Conservation (phyloP, 2,797 vertebrate species). For the Poecilia picta region DNA sequence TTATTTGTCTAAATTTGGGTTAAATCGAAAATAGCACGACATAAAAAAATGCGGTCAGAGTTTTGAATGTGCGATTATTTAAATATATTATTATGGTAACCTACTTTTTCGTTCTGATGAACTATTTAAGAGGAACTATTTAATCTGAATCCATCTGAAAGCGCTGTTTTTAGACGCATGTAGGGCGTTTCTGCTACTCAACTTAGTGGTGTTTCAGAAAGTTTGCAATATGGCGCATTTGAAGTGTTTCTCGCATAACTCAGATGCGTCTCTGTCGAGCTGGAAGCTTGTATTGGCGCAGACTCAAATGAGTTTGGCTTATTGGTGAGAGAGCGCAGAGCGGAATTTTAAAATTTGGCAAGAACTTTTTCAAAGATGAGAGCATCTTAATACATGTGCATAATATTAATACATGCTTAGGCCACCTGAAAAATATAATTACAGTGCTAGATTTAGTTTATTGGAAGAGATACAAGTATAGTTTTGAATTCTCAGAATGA, state of each 20-base stretch:
- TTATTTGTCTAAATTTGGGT: background rate
- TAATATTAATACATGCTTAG: background rate
- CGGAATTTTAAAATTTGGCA: conserved; percentile 17
- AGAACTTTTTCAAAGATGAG: conserved; percentile 34
- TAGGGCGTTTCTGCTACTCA: background rate
- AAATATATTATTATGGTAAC: background rate
- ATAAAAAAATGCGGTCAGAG: background rate
- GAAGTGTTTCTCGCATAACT: background rate
- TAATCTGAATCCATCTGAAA: background rate
- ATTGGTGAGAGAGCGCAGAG: conserved; percentile 28
- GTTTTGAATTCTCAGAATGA: background rate
- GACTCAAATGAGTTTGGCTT: conserved; percentile 30
- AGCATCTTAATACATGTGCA: no score
- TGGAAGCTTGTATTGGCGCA: conserved; percentile 11
- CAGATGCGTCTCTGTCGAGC: background rate
- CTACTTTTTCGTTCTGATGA: conserved; percentile 7
- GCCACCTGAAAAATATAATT: background rate
- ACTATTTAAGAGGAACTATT: background rate
- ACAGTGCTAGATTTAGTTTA: background rate
- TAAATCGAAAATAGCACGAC: background rate
- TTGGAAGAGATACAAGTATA: background rate
- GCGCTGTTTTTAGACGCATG: background rate
- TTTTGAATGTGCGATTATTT: conserved; percentile 1
- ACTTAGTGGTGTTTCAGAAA: background rate
- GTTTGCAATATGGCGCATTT: background rate